Conservation (phyloP, 2,797 vertebrate species). For the Crypturellus tataupa region DNA sequence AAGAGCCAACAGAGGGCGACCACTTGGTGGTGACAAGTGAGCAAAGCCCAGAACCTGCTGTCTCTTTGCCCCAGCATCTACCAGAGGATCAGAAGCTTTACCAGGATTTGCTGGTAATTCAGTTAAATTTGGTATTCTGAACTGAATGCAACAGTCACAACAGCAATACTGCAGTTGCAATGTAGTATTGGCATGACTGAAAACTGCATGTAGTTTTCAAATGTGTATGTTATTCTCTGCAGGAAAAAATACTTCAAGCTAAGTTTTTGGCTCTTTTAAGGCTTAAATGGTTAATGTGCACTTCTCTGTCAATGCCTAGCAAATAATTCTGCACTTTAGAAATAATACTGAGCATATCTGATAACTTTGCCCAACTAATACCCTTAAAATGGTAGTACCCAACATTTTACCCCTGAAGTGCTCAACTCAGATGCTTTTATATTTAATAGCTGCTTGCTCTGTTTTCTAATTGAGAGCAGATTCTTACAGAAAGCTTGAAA, state of each 20-base stretch:
- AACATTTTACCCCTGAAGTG: neutral
- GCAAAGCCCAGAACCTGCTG: conserved; percentile 13
- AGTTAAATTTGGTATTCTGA: neutral
- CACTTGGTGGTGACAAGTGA: conserved; percentile 31
- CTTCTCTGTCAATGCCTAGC: neutral
- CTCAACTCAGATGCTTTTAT: neutral
- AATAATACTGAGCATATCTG: neutral
- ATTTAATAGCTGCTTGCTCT: neutral
- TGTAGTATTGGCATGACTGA: neutral
- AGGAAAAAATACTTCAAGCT: neutral
- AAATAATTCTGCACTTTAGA: neutral
- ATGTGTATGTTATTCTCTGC: neutral
- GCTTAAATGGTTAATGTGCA: neutral
- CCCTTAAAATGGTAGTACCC: neutral
- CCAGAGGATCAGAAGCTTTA: conserved; percentile 86
- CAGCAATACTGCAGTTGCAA: neutral
- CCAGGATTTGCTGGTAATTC: conserved; percentile 89
- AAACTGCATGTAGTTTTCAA: rapidly evolving
- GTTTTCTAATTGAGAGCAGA: neutral
- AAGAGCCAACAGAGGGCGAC: conserved; percentile 70
- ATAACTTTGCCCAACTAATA: neutral
- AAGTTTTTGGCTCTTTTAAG: neutral
- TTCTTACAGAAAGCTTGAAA: neutral
- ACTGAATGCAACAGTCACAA: neutral
- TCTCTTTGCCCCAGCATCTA: neutral